Evolutionary conservation across 2,797 vertebrate species (phyloP).

Genomic region (Diceros bicornis): DNA sequence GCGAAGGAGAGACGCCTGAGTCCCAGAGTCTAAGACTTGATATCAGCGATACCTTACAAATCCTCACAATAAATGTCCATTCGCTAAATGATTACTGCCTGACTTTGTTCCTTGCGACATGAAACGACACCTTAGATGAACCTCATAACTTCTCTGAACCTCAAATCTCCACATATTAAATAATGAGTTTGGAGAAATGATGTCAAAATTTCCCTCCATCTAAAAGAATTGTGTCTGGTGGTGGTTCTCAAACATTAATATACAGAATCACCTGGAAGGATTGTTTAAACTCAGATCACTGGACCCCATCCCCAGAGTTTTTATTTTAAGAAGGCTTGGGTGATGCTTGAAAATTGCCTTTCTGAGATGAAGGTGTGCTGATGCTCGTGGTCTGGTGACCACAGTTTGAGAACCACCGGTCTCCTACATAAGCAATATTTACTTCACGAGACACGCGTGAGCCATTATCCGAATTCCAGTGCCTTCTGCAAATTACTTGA

Average conservation of each 20-base stretch:
- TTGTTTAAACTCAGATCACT: background rate
- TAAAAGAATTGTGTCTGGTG: background rate
- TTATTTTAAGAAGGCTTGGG: background rate
- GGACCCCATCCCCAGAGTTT: background rate
- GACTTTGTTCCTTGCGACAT: background rate
- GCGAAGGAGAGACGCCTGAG: background rate
- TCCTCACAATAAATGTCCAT: background rate
- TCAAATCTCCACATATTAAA: background rate
- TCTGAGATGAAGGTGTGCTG: background rate
- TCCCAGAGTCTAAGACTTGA: background rate
- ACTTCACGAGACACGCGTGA: constrained; percentile 30
- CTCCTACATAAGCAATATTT: background rate
- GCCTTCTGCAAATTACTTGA: background rate
- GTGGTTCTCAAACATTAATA: background rate
- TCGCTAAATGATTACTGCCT: background rate
- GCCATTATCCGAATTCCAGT: background rate
- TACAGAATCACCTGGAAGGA: background rate
- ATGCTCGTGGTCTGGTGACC: background rate
- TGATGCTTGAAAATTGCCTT: background rate
- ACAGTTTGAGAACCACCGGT: background rate
- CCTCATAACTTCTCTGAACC: background rate
- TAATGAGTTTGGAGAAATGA: background rate
- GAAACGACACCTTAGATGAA: background rate
- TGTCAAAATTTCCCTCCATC: constrained; percentile 22
- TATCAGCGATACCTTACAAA: background rate